A percentile compares a stretch with the other conserved stretches of the same genome.
phyloP scores from a whole-genome alignment of 2,888 invertebrate species.

The Amphipoea lucens region DNA sequence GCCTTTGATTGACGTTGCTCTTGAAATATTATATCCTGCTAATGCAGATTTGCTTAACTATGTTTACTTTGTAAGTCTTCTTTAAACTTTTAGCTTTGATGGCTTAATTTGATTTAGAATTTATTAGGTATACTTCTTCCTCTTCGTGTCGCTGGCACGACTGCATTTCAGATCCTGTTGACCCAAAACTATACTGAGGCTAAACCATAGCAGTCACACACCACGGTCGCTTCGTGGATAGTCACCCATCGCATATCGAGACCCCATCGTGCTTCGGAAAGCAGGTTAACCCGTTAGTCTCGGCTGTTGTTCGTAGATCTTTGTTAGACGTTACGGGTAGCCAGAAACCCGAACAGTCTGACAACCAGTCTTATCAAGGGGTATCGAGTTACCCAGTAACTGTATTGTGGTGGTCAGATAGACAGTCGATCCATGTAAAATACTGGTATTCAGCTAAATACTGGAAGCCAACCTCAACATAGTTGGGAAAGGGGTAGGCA shows the following conservation, averaged over 20 bases:
- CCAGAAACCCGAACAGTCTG: neutral
- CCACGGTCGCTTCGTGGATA: neutral
- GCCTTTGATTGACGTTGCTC: slow-evolving; percentile 68
- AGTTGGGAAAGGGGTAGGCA: neutral
- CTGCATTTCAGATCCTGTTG: neutral
- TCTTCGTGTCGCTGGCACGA: neutral
- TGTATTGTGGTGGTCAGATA: neutral
- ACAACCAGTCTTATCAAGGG: neutral
- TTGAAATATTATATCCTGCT: slow-evolving; percentile 64
- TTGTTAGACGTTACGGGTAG: neutral
- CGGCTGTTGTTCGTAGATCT: neutral
- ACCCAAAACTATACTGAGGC: neutral
- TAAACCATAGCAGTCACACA: neutral
- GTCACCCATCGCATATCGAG: neutral
- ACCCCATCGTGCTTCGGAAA: neutral
- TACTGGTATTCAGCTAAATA: neutral
- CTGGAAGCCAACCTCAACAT: neutral
- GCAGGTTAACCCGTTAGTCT: neutral
- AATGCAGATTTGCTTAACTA: slow-evolving; percentile 56
- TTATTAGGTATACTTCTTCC: neutral
- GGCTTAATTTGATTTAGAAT: neutral
- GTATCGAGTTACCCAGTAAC: neutral
- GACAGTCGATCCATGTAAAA: neutral
- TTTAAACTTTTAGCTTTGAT: slow-evolving; percentile 32
- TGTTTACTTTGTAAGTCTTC: slow-evolving; percentile 17